Conservation (phyloP, 2,888 invertebrate genomes). For the Drosophila testacea region DNA sequence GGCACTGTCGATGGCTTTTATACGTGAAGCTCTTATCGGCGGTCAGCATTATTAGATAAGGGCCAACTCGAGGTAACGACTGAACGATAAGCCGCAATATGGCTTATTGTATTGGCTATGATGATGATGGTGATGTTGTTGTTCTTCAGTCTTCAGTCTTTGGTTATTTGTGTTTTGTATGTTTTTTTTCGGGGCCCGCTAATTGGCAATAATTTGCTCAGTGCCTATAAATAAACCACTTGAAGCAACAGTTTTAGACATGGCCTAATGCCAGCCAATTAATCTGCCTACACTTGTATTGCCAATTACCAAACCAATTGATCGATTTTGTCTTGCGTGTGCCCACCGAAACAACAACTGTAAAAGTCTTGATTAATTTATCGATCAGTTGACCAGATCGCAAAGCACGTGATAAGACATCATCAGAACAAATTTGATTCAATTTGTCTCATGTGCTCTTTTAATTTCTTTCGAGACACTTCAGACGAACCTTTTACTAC, state of each 20-base stretch:
- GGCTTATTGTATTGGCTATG: constrained; percentile 10
- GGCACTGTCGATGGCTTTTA: constrained; percentile 52
- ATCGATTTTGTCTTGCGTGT: constrained; percentile 27
- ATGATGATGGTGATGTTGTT: constrained; percentile 21
- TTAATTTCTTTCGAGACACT: constrained; percentile 21
- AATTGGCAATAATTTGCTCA: constrained; percentile 67
- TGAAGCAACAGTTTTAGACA: constrained; percentile 40
- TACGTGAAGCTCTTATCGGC: constrained; percentile 63
- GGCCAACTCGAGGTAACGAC: constrained; percentile 31
- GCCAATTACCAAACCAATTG: constrained; percentile 18
- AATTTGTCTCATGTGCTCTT: not conserved
- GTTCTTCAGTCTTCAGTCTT: not conserved
- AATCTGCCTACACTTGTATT: constrained; percentile 6
- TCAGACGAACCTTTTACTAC: constrained; percentile 14
- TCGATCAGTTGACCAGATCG: constrained; percentile 26
- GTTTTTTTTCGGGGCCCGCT: constrained; percentile 12
- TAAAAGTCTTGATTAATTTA: not conserved
- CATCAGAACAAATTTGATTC: constrained; percentile 2
- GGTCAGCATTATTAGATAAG: constrained; percentile 66
- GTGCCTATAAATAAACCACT: constrained; percentile 63
- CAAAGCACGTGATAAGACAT: constrained; percentile 36
- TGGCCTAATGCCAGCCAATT: constrained; percentile 46
- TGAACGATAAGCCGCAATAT: constrained; percentile 53
- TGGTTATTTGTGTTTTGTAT: not conserved
- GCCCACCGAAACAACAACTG: constrained; percentile 5